Percentiles rank a stretch among this genome's conserved stretches.
These are phyloP conservation scores for Haplochromis burtoni DNA, from an alignment of 2,113 vertebrate species.

Conservation along the genomic window DNA sequence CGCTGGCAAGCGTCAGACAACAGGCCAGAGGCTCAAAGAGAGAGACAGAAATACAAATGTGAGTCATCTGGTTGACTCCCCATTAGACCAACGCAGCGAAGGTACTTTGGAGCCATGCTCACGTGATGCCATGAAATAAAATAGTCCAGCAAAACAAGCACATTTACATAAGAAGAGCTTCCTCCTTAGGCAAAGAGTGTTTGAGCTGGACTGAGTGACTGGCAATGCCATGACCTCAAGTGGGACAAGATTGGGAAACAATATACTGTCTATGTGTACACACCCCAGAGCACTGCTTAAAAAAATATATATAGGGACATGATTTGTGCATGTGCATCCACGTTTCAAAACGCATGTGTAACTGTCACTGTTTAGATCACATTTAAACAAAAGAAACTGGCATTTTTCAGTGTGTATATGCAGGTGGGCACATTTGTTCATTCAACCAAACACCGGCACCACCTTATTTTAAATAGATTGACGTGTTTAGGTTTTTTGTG, in stretches of 20 bases:
- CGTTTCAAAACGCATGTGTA: not conserved
- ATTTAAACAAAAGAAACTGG: not conserved
- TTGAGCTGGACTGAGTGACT: conserved; percentile 14
- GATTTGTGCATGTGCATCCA: not conserved
- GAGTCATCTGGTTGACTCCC: conserved; percentile 57
- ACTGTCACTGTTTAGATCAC: not conserved
- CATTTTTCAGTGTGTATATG: not conserved
- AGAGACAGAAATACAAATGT: conserved; percentile 45
- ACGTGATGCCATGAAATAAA: conserved; percentile 20
- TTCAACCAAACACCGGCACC: not conserved
- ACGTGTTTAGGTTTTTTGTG: not conserved
- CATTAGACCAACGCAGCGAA: conserved; percentile 33
- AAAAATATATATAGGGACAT: not conserved
- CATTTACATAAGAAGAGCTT: conserved; percentile 31
- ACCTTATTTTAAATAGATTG: not conserved
- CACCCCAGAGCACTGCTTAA: not conserved
- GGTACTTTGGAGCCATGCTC: conserved; percentile 23
- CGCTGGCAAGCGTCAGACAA: conserved; percentile 42
- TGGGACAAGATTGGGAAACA: not conserved
- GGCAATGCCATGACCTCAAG: not conserved
- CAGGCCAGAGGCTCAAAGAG: conserved; percentile 39
- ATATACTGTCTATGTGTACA: not conserved
- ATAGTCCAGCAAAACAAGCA: conserved; percentile 8
- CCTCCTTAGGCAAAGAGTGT: conserved; percentile 3
- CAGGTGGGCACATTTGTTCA: not conserved